Evolutionary conservation across 2,888 invertebrate species (phyloP).

Genomic region (Papilio elwesi): DNA sequence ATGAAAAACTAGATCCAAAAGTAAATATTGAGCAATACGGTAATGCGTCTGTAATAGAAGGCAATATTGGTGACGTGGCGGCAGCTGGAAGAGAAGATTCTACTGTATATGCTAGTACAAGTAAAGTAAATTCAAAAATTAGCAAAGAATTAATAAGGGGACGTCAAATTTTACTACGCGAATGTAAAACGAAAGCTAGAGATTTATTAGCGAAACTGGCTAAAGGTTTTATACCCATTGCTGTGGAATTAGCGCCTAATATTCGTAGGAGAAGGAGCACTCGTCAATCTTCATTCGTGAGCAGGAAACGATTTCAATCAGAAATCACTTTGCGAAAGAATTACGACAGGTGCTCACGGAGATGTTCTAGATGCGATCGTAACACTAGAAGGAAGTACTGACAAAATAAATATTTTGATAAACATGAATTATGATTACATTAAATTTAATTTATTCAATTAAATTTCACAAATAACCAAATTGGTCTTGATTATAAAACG

Average conservation of each 20-base stretch:
- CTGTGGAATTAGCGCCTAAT: neutral
- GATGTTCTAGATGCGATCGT: conserved; percentile 39
- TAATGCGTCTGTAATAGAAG: neutral
- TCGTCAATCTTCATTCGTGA: neutral
- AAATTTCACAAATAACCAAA: no score
- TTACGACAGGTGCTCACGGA: neutral
- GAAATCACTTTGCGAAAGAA: conserved; percentile 22
- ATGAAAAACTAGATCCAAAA: neutral
- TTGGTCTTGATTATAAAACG: no score
- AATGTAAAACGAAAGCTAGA: conserved; percentile 53
- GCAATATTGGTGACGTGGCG: neutral
- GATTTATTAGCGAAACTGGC: conserved; percentile 49
- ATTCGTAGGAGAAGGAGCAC: neutral
- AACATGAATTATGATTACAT: no score
- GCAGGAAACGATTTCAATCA: conserved; percentile 20
- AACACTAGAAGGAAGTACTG: conserved; percentile 26
- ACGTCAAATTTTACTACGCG: conserved; percentile 51
- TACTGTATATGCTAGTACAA: conserved; percentile 27
- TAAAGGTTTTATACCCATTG: conserved; percentile 40
- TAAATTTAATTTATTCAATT: no score
- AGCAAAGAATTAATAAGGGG: conserved; percentile 15
- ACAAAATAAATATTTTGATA: no score
- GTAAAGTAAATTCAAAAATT: conserved; percentile 19
- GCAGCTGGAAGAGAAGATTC: neutral
- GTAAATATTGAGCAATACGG: neutral